Conservation (phyloP, 2,888 invertebrate species). For the Salpingus planirostris region DNA sequence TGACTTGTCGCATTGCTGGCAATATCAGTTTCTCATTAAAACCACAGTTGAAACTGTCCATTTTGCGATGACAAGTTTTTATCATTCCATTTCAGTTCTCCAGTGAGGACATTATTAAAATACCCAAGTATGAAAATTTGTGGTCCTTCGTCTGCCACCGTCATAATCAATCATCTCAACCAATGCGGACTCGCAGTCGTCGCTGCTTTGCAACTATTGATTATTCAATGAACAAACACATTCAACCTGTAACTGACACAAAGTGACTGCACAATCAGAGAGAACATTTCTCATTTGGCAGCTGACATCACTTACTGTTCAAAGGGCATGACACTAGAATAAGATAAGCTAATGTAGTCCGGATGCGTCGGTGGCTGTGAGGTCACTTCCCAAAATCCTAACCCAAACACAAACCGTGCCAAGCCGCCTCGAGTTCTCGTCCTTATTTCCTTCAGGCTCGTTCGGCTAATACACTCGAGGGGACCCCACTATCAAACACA, state of each 20-base stretch:
- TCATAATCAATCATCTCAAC: background rate
- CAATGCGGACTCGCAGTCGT: background rate
- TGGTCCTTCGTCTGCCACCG: too few species aligned
- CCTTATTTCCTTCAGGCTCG: constrained; percentile 10
- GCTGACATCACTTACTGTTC: constrained; percentile 19
- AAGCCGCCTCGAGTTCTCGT: too few species aligned
- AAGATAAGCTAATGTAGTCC: constrained; percentile 22
- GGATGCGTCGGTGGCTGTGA: constrained; percentile 15
- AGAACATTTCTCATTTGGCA: constrained; percentile 23
- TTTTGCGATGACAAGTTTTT: too few species aligned
- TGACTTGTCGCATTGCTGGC: too few species aligned
- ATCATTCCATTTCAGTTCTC: too few species aligned
- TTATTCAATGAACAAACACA: constrained; percentile 16
- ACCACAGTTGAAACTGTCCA: too few species aligned
- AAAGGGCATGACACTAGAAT: constrained; percentile 16
- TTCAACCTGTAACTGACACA: constrained; percentile 18
- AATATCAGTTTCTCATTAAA: too few species aligned
- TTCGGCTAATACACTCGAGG: constrained; percentile 10
- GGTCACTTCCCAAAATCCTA: constrained; percentile 18
- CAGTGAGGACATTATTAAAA: too few species aligned
- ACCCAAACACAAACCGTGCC: too few species aligned
- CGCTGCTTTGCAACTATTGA: constrained; percentile 10
- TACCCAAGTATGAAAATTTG: too few species aligned
- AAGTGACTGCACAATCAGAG: constrained; percentile 13
- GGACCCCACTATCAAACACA: constrained; percentile 20